Base-by-base conservation (phyloP, 2,113 vertebrate species). In the Stegastes partitus region DNA sequence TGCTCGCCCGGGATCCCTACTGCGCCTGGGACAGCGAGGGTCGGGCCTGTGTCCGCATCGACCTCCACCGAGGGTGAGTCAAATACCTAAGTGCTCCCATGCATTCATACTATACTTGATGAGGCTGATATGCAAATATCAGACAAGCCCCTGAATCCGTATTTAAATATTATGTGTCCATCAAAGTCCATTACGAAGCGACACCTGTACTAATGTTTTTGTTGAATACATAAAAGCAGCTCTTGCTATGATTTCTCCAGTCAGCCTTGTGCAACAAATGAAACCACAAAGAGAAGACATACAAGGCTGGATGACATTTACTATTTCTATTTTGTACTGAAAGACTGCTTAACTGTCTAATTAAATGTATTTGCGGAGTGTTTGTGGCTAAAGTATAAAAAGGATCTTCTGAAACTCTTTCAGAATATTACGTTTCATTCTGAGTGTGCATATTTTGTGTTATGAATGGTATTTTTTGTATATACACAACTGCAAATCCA, bases 1-100 rank as follows among this genome's bases (percentile, higher is more conserved):
- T 98, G 78, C 95, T 99, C 0, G 95, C 98, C 34, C 93, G 97
- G 56, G 98, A 99, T 77, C 98, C 98, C 67, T 98, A 97, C 94
- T 99, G 98, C 0, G 97, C 96, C 61, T 99, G 98, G 97, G 97
- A 93, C 76, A 92, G 91, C 58, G 97, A 97, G 53, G 84, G 92
- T 55, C 96, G 96, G 47, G 95, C 94, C 74, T 99, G 98, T 2
- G 95, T 98, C 50, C 94, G 92, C n/a, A 88, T 93, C 1, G 92
- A 95, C 11, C 88, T 95, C 68, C 94, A 95, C 53, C 88, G 96
- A 0, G 94, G 96, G 97, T 98, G 86, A 91, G 94, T 54, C 11
- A 11, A 47, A n/a, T 8, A 53, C 65, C 79, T 19, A 10, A 22
- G 22, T 19, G 57, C 16, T 45, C 5, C 31, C 31, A 3, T 15